A percentile compares a stretch with the other conserved stretches of the same genome.
Conservation (phyloP, 2,888 invertebrate species). For the Macroteleia sp. region DNA sequence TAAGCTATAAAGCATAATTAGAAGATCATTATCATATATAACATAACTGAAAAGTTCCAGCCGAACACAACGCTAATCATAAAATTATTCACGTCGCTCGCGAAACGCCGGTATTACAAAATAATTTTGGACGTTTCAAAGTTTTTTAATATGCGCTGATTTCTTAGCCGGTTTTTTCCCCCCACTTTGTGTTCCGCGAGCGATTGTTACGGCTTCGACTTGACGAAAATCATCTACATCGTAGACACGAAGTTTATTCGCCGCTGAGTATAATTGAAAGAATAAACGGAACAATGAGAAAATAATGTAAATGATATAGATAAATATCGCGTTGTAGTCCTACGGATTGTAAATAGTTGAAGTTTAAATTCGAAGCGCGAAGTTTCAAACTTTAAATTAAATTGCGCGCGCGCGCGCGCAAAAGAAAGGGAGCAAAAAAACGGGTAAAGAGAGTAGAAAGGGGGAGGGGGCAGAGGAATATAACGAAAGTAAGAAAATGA, state of each 20-base stretch:
- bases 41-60: slow-evolving; percentile 37
- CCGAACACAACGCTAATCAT: slow-evolving; percentile 30
- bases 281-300: slow-evolving; percentile 46
- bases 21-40: slow-evolving; percentile 56
- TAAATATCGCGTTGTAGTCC: slow-evolving; percentile 48
- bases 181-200: slow-evolving; percentile 7
- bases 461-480: neutral
- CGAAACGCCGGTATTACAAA: slow-evolving; percentile 6
- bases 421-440: too few relatives aligned
- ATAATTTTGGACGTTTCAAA: slow-evolving; percentile 38
- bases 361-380: slow-evolving; percentile 44
- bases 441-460: too few relatives aligned
- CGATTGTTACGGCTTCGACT: slow-evolving; percentile 25
- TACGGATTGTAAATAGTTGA: slow-evolving; percentile 38
- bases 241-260: slow-evolving; percentile 30
- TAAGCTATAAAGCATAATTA: slow-evolving; percentile 61
- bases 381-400: slow-evolving; percentile 48
- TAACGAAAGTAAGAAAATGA: slow-evolving; percentile 6
- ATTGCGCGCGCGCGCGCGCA: slow-evolving; percentile 14
- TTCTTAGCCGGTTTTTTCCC: slow-evolving; percentile 25
- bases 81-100: slow-evolving; percentile 48
- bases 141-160: slow-evolving; percentile 50
- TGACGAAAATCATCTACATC: slow-evolving; percentile 40
- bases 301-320: slow-evolving; percentile 61
- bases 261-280: slow-evolving; percentile 48